These are phyloP conservation scores for Coracopsis vasa DNA, from an alignment of 2,113 vertebrate genomes.

Conservation along the genomic window DNA sequence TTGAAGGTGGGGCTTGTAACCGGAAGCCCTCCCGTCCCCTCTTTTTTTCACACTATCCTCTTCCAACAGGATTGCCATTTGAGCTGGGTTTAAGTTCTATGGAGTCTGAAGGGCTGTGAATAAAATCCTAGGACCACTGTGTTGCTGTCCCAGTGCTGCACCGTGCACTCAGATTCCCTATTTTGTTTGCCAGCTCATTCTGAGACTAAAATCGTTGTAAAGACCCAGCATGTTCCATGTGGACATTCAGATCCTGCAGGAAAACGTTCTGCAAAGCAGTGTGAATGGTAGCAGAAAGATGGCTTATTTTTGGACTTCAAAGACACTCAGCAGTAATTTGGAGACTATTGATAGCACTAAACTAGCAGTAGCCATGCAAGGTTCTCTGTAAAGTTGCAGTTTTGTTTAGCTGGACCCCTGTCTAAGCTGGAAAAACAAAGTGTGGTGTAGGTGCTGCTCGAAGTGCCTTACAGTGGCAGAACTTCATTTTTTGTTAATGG, in stretches of 20 bases:
- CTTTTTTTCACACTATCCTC: not conserved
- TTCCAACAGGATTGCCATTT: not conserved
- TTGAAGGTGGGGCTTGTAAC: conserved; percentile 38
- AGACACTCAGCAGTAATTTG: not conserved
- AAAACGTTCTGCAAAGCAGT: not conserved
- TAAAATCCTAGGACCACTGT: not conserved
- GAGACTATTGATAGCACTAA: not conserved
- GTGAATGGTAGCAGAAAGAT: not conserved
- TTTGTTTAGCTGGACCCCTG: not conserved
- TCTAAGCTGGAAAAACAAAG: not conserved
- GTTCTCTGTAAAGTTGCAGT: not conserved
- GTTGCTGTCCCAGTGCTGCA: not conserved
- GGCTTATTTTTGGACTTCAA: not conserved
- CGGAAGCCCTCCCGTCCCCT: not conserved
- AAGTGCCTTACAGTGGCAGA: not conserved
- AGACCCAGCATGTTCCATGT: not conserved
- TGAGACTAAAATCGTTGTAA: not conserved
- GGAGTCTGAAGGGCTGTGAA: not conserved
- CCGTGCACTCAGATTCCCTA: not conserved
- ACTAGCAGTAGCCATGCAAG: not conserved
- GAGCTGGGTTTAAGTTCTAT: not conserved
- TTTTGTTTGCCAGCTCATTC: not conserved
- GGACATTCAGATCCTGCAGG: not conserved
- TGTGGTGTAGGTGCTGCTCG: not conserved
- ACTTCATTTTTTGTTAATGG: not conserved